Base-by-base conservation (phyloP, 2,888 invertebrate species). In the Cheilosia vernalis region DNA sequence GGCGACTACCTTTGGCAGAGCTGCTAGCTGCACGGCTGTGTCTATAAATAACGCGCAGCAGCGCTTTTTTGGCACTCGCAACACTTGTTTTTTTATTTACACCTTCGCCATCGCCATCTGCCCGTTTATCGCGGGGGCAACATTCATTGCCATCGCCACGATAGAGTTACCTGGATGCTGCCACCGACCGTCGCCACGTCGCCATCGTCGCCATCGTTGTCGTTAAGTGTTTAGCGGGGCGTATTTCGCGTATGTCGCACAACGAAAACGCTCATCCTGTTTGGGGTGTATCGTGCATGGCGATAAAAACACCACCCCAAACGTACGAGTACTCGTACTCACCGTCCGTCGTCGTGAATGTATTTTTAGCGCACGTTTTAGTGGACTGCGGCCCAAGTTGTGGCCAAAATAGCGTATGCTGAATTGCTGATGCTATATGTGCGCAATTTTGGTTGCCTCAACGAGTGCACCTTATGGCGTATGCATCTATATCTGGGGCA, bases 21-120 rank as follows among this genome's bases (percentile, higher is more conserved):
- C 74, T 55, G 85, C 81, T 51, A 24, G 56, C 74, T 55, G 85
- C 81, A 81, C 56, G 13, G 37, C 37, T 37, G 37, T 37, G 55
- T 66, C 85, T 85, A 85, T 67, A 81, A 77, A 85, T 85, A 85
- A 9, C 66, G 40, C 63, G 58, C 55, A 74, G 60, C 66, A 73
- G 60, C 55, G 64, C 27, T 69, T 61, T 58, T 73, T 84, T 80
- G 79, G 72, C 76, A 81, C 70, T 72, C 76, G 77, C 74, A 79
- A 79, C 81, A 81, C 81, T 85, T 85, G 85, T 85, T 85, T 81
- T 85, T 51, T 13, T 21, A 72, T 85, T 85, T 85, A 77, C 85
- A 81, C 85, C 81, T 81, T 81, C 76, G 76, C 84, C 85, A 85
- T 81, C 76, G 76, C 84, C 85, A 85, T 85, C 76, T 81, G 85